A percentile compares a stretch with the other conserved stretches of the same genome.
phyloP scores from a whole-genome alignment of 2,113 vertebrate species.

The Colossoma macropomum region DNA sequence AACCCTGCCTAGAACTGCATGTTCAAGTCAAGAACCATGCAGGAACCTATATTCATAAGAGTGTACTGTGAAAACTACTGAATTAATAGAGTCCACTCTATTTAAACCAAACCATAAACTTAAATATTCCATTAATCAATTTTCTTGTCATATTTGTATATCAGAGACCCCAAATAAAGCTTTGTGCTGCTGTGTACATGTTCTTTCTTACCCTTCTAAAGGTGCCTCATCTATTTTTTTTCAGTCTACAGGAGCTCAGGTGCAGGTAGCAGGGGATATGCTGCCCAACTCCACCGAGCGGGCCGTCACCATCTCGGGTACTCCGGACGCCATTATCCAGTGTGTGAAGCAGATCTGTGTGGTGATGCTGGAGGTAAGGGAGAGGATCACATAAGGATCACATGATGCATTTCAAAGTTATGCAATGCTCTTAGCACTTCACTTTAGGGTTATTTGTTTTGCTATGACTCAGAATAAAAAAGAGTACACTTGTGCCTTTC shows the following conservation, averaged over 20 bases:
- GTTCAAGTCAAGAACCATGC: too few relatives aligned
- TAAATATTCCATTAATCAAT: too few relatives aligned
- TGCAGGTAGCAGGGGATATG: slow-evolving; percentile 97
- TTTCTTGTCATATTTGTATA: background rate
- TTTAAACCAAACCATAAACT: too few relatives aligned
- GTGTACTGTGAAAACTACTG: too few relatives aligned
- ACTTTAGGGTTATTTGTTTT: background rate
- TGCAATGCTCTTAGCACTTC: background rate
- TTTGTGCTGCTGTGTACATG: background rate
- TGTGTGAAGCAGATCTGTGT: slow-evolving; percentile 98
- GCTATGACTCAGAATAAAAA: background rate
- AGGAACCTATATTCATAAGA: too few relatives aligned
- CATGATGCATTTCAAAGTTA: background rate
- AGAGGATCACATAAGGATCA: background rate
- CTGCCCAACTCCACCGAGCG: slow-evolving; percentile 96
- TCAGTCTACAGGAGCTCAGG: slow-evolving; percentile 95
- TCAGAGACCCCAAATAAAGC: background rate
- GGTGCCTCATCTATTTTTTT: slow-evolving; percentile 44
- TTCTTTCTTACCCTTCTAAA: background rate
- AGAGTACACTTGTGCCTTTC: background rate
- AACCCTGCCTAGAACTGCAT: too few relatives aligned
- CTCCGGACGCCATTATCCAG: slow-evolving; percentile 96
- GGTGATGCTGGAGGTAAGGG: slow-evolving; percentile 94
- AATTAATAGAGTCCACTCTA: too few relatives aligned
- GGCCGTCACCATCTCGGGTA: slow-evolving; percentile 96